Evolutionary conservation across 2,113 vertebrate genomes (phyloP).

Genomic region (Tiliqua scincoides): DNA sequence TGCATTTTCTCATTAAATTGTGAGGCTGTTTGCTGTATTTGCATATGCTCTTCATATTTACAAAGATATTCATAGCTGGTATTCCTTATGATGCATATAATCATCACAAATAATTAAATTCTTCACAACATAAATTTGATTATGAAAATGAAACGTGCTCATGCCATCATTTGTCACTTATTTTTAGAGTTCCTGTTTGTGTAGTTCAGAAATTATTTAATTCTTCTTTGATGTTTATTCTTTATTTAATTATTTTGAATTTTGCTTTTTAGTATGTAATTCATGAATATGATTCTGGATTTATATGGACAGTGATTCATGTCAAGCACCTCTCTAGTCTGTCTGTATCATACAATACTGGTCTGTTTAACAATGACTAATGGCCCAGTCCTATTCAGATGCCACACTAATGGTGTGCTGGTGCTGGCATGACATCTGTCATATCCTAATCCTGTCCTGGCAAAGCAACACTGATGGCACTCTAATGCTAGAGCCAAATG

Average conservation of each 20-base stretch:
- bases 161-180: background rate
- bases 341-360: background rate
- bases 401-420: too few relatives aligned
- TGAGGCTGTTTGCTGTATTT: slow-evolving; percentile 4
- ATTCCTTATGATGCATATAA: slow-evolving; percentile 18
- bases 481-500: too few relatives aligned
- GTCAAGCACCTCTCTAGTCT: background rate
- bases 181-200: slow-evolving; percentile 3
- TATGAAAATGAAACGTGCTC: background rate
- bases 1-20: slow-evolving; percentile 4
- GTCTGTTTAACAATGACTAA: background rate
- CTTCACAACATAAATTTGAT: slow-evolving; percentile 21
- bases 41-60: slow-evolving; percentile 17
- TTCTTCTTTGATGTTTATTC: too few relatives aligned
- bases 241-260: background rate
- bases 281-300: background rate
- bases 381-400: background rate
- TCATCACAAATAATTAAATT: slow-evolving; percentile 17
- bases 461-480: too few relatives aligned
- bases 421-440: too few relatives aligned
- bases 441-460: too few relatives aligned
- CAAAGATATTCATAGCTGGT: background rate
- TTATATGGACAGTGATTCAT: background rate
- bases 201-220: background rate
- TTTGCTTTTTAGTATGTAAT: background rate